Conservation (phyloP, 2,113 vertebrate species). For the Callithrix jacchus region DNA sequence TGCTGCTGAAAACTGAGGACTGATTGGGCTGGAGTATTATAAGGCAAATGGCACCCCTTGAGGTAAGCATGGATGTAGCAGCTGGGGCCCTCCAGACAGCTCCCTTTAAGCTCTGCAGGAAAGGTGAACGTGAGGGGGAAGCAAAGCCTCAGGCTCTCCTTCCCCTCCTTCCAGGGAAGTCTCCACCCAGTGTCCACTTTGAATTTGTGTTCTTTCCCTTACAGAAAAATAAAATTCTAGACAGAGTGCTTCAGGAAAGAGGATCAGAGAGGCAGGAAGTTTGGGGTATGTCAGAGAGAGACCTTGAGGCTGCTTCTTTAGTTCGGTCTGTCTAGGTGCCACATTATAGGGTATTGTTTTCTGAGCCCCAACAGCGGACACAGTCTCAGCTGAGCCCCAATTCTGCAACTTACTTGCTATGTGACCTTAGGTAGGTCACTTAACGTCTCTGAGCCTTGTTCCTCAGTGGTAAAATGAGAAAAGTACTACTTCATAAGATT, state of each 20-base stretch:
- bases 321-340: neutral
- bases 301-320: neutral
- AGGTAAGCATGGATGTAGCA: neutral
- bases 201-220: neutral
- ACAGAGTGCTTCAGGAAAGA: neutral
- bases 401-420: neutral
- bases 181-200: neutral
- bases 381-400: neutral
- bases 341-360: neutral
- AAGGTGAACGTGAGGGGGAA: neutral
- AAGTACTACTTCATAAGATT: neutral
- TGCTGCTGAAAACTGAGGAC: neutral
- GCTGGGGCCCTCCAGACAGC: neutral
- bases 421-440: neutral
- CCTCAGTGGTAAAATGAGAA: neutral
- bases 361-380: neutral
- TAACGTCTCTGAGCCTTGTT: neutral
- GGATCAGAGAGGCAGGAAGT: neutral
- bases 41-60: neutral
- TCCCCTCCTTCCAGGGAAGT: neutral
- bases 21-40: neutral
- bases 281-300: neutral
- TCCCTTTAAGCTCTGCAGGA: no score
- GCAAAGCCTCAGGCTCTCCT: neutral
- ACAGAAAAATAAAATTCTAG: neutral